These are phyloP conservation scores for Leptinotarsa undecemlineata DNA, from an alignment of 1,140 invertebrate species.

Conservation along the genomic window DNA sequence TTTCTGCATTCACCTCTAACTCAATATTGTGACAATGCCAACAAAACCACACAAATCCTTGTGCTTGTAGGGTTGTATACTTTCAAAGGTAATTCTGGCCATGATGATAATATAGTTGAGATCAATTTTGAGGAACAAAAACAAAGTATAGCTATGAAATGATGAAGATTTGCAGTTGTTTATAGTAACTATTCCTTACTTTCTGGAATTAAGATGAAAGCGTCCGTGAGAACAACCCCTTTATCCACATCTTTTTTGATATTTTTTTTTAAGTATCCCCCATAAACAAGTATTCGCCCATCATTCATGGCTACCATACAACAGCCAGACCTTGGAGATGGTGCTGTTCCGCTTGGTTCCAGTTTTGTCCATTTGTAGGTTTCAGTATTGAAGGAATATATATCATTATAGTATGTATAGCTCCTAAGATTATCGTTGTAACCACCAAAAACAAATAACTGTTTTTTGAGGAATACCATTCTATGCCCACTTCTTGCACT, in stretches of 20 bases:
- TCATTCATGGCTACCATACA: constrained; percentile 67
- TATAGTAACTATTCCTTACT: constrained; percentile 59
- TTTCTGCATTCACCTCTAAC: too few relatives aligned
- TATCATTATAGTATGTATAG: constrained; percentile 89
- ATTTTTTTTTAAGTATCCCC: constrained; percentile 83
- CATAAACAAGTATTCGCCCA: constrained; percentile 76
- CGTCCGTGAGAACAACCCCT: constrained; percentile 79
- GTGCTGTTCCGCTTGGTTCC: constrained; percentile 66
- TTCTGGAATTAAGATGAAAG: constrained; percentile 74
- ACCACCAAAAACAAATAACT: constrained; percentile 87
- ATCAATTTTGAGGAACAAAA: too few relatives aligned
- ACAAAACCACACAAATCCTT: too few relatives aligned
- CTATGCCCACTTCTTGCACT: constrained; percentile 87
- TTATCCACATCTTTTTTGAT: constrained; percentile 81
- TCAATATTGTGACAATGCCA: too few relatives aligned
- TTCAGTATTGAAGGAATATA: constrained; percentile 81
- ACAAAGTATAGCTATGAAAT: too few relatives aligned
- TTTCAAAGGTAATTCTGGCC: too few relatives aligned
- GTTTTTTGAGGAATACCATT: constrained; percentile 79
- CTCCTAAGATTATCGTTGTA: constrained; percentile 87
- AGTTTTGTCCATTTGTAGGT: constrained; percentile 81
- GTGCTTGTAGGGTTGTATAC: too few relatives aligned
- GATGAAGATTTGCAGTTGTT: too few relatives aligned
- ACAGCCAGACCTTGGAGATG: constrained; percentile 75
- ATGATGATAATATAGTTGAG: too few relatives aligned